Evolutionary conservation across 2,888 invertebrate species (phyloP), one percentile per base, ranked within the genome.

Genomic region (Noctua pronuba): DNA sequence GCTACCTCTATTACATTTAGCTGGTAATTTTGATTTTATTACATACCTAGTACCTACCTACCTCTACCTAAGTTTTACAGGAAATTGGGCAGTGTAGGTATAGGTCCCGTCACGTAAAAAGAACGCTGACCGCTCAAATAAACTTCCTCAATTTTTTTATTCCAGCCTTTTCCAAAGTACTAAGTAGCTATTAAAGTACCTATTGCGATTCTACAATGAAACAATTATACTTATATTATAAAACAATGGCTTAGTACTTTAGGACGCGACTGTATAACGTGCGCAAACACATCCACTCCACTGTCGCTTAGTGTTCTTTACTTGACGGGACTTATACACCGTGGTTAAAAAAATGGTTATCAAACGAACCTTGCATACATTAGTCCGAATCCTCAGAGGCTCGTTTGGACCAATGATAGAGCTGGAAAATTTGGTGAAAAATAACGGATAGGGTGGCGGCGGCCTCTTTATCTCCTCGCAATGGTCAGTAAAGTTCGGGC

Each of bases 381-480:
- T 89, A 72, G 94, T 94, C 85, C 96, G 93, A 35, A 97, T 74
- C 64, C 84, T 96, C 38, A 99, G 97, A 81, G 97, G 94, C 82
- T 98, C 98, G 82, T 97, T 95, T 0, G 98, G 98, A 0, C 98
- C 99, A 35, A 98, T 97, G 41, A 99, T 97, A 62, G 97, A 97
- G 87, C 98, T 98, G 0, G 98, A 96, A 91, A 98, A 99, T 95
- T 99, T 99, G 94, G 97, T 98, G 94, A 99, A 99, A 86, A 99
- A 97, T 92, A 99, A 98, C 0, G 99, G 99, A 83, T 98, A 98
- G 18, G 96, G 95, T 0, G 98, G 98, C 1, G 97, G 95, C 0
- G 97, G 97, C 24, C 97, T 92, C 18, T 98, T 98, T 92, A 98
- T 98, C 92, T 99, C 99, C 74, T 97, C 97, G 89, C 99, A 99